Conservation (phyloP, 2,888 invertebrate genomes). For the Shargacucullia verbasci region DNA sequence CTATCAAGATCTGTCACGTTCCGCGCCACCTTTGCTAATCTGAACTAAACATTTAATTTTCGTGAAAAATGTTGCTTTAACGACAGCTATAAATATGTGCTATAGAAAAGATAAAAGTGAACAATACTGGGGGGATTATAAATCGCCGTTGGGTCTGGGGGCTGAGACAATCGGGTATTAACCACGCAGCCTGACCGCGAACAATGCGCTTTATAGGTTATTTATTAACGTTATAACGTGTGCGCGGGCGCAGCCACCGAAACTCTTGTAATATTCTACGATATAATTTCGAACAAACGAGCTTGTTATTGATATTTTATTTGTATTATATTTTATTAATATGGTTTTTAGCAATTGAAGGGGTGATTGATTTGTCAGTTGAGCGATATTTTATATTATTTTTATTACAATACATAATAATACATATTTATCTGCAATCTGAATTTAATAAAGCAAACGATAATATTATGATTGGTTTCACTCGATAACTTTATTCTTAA, state of each 20-base stretch:
- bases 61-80: constrained; percentile 71
- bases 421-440: background rate
- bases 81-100: constrained; percentile 68
- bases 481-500: no score
- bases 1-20: constrained; percentile 45
- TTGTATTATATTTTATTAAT: constrained; percentile 56
- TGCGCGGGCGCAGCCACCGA: constrained; percentile 44
- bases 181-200: constrained; percentile 74
- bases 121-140: constrained; percentile 58
- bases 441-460: no score
- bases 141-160: constrained; percentile 34
- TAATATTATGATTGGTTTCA: no score
- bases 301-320: constrained; percentile 82
- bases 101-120: constrained; percentile 69
- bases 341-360: constrained; percentile 20
- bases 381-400: background rate
- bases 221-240: constrained; percentile 65
- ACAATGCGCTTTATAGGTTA: constrained; percentile 76
- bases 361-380: constrained; percentile 4
- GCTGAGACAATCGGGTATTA: constrained; percentile 78
- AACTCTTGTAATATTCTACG: constrained; percentile 61
- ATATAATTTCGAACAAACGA: constrained; percentile 79
- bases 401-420: background rate
- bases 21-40: constrained; percentile 55
- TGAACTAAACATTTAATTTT: constrained; percentile 62